phyloP scores from a whole-genome alignment of 2,888 invertebrate genomes.

The Blera fallax region DNA sequence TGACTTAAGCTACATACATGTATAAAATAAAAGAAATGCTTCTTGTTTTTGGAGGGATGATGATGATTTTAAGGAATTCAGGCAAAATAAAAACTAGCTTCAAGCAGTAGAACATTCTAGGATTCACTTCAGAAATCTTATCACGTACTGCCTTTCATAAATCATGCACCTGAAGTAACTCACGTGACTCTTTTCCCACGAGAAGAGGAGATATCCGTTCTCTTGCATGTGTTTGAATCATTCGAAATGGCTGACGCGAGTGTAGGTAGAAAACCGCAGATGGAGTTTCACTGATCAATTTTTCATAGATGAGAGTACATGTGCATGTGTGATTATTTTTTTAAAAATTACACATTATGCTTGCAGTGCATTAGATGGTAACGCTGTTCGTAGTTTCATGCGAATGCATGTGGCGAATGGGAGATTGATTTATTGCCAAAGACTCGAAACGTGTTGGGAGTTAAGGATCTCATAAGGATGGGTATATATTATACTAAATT shows the following conservation, averaged over 20 bases:
- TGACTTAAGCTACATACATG: too few relatives aligned
- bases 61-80: slow-evolving; percentile 24
- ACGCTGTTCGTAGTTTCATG: slow-evolving; percentile 4
- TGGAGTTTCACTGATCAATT: slow-evolving; percentile 37
- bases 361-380: slow-evolving; percentile 61
- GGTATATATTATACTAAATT: too few relatives aligned
- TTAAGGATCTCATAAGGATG: neutral
- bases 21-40: neutral
- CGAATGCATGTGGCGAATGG: slow-evolving; percentile 40
- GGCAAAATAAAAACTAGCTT: neutral
- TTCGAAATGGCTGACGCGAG: slow-evolving; percentile 46
- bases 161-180: slow-evolving; percentile 68
- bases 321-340: neutral
- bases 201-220: slow-evolving; percentile 8
- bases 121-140: slow-evolving; percentile 41
- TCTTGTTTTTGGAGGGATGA: neutral
- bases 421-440: slow-evolving; percentile 38
- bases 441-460: neutral
- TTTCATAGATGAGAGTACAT: neutral
- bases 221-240: slow-evolving; percentile 23
- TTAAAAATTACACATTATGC: slow-evolving; percentile 46
- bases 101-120: slow-evolving; percentile 14
- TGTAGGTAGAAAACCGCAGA: slow-evolving; percentile 43
- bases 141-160: slow-evolving; percentile 62
- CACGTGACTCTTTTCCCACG: slow-evolving; percentile 49